phyloP scores from a whole-genome alignment of 2,888 invertebrate genomes.

The Rhogogaster chlorosoma region DNA sequence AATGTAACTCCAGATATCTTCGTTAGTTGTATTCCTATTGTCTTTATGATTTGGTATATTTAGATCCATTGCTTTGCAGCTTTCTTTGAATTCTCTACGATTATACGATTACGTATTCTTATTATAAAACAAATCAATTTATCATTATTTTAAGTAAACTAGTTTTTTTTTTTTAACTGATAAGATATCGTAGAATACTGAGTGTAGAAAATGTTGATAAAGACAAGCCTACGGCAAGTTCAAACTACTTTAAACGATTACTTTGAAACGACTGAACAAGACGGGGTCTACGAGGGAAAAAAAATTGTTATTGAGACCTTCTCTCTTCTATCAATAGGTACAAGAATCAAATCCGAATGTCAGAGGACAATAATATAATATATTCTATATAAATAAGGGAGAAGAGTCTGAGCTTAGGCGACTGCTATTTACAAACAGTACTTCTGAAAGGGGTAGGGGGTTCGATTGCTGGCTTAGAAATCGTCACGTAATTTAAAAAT shows the following conservation, averaged over 20 bases:
- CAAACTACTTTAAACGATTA: too few relatives aligned
- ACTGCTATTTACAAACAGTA: not conserved
- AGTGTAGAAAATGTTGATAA: not conserved
- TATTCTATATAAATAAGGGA: not conserved
- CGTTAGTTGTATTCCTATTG: not conserved
- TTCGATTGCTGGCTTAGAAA: not conserved
- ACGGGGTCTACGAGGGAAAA: not conserved
- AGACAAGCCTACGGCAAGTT: not conserved
- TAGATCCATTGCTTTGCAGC: not conserved
- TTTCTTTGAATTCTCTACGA: not conserved
- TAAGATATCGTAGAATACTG: not conserved
- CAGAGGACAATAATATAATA: too few relatives aligned
- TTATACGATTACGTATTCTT: not conserved
- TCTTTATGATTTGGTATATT: not conserved
- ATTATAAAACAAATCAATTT: not conserved
- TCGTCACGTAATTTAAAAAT: not conserved
- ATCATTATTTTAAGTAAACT: not conserved
- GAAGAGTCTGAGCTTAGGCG: not conserved
- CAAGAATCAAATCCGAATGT: not conserved
- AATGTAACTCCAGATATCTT: slow-evolving; percentile 27
- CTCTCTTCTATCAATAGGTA: not conserved
- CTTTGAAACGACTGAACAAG: not conserved
- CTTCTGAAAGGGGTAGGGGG: not conserved
- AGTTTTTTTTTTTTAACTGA: not conserved
- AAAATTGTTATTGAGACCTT: slow-evolving; percentile 7